Base-by-base conservation (phyloP, 1,140 invertebrate genomes). In the Lordiphosa collinella region DNA sequence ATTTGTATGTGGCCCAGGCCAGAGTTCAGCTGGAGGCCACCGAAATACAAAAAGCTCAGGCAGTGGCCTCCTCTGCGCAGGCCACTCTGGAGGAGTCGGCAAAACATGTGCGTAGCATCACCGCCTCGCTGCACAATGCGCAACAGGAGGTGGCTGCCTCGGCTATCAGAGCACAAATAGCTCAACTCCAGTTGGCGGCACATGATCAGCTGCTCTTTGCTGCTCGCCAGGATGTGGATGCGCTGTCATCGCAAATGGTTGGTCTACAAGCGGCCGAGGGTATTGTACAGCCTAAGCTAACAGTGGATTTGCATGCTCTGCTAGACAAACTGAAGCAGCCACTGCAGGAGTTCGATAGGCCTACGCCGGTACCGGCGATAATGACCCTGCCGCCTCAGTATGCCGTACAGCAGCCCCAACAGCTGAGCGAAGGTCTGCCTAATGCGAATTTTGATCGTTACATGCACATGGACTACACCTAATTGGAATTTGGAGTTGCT, bases 191-290 rank as follows among this genome's bases (percentile, higher is more conserved):
- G 49, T n/a, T 89, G 53, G 87, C 87, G 1, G 87, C 87, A 0
- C 87, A 89, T 22, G 85, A 89, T 59, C 87, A 89, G 44, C 47
- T 89, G 40, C 40, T 89, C 0, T 89, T 89, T 32, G 85, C 87
- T 2, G 87, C 87, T 3, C 80, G 87, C 3, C 87, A 89, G 56
- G 88, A 87, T 37, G 85, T 89, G 12, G 87, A 89, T 16, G 63
- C 87, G 0, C 10, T 89, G 0, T 89, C 87, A 13, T 89, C 87
- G 1, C 87, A 88, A 54, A 87, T 89, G 64, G 87, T 89, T 5
- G 87, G 87, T 0, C 41, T 89, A 13, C 87, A 89, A 43, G 87
- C 87, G 4, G 87, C 88, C n/a, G 87, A 87, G 55, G 87, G 87
- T 22, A 88, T 89, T 43, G 54, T 80, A 1, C 66, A 74, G 44